Percentiles rank a stretch among this genome's conserved stretches.
These are phyloP conservation scores for Synanthedon andrenaeformis DNA, from an alignment of 2,888 invertebrate species.

Conservation along the genomic window DNA sequence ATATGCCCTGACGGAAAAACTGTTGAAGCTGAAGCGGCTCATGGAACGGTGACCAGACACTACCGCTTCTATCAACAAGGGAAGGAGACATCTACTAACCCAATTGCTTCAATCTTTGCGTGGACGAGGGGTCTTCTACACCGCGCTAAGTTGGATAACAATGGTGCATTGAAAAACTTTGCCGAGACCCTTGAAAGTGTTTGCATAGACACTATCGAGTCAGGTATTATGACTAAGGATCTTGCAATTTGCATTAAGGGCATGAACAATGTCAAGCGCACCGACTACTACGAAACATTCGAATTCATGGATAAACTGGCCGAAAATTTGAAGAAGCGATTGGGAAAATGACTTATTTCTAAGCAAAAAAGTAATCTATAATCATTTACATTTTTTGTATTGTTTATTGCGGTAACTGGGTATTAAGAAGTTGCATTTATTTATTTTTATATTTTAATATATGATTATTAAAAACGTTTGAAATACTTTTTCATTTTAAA, in stretches of 20 bases:
- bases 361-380: slow-evolving; percentile 36
- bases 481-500: too few relatives aligned
- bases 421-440: not conserved
- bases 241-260: slow-evolving; percentile 98
- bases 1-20: slow-evolving; percentile 98
- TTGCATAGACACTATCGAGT: slow-evolving; percentile 94
- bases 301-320: slow-evolving; percentile 96
- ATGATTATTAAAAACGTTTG: not conserved
- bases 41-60: slow-evolving; percentile 96
- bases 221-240: slow-evolving; percentile 98
- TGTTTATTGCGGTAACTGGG: not conserved
- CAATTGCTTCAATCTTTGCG: slow-evolving; percentile 98
- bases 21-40: slow-evolving; percentile 97
- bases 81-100: slow-evolving; percentile 98
- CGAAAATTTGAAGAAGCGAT: slow-evolving; percentile 81
- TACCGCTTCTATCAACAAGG: slow-evolving; percentile 91
- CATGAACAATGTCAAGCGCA: slow-evolving; percentile 79
- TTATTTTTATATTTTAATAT: not conserved
- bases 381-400: slow-evolving; percentile 14
- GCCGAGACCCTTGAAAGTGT: slow-evolving; percentile 89
- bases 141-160: slow-evolving; percentile 93
- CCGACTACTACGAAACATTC: slow-evolving; percentile 96
- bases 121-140: slow-evolving; percentile 96
- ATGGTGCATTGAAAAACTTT: slow-evolving; percentile 80
- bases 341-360: slow-evolving; percentile 63